Evolutionary conservation across 2,113 vertebrate species (phyloP).

Genomic region (Odocoileus hemionus): DNA sequence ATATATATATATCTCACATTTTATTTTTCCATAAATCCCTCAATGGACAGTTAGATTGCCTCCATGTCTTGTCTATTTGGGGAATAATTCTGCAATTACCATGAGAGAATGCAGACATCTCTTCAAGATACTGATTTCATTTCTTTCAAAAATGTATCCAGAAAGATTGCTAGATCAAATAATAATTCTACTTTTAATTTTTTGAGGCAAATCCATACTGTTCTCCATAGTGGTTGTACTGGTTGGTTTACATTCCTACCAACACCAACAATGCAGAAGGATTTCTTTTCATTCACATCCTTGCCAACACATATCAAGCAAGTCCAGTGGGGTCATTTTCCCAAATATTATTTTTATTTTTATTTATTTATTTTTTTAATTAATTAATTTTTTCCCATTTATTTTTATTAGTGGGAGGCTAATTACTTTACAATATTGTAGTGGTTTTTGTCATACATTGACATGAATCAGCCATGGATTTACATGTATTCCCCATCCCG

Average conservation of each 20-base stretch:
- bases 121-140: neutral
- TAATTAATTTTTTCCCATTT: too few relatives aligned
- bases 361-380: neutral
- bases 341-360: neutral
- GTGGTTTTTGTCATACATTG: too few relatives aligned
- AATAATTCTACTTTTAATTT: neutral
- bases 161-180: neutral
- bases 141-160: neutral
- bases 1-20: neutral
- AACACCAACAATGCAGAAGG: neutral
- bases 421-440: too few relatives aligned
- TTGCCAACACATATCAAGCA: neutral
- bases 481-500: too few relatives aligned
- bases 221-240: neutral
- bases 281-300: neutral
- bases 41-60: neutral
- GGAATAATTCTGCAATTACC: neutral
- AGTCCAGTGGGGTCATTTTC: neutral
- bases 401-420: too few relatives aligned
- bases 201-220: neutral
- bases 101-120: neutral
- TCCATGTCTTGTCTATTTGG: neutral
- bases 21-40: neutral
- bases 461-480: too few relatives aligned
- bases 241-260: neutral